Base-by-base conservation (phyloP, 2,888 invertebrate genomes). In the Entomobrya proxima region DNA sequence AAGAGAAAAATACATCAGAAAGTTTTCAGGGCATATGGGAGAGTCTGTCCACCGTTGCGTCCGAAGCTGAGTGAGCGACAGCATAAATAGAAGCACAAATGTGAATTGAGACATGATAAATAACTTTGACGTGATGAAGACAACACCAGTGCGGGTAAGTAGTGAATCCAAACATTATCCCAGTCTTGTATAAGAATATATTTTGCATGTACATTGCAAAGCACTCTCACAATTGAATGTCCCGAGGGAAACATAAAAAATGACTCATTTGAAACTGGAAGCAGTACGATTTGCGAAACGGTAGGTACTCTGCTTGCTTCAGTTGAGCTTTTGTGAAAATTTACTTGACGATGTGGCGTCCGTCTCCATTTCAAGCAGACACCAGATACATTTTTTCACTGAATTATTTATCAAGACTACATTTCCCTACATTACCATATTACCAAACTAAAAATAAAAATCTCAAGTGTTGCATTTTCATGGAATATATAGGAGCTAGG, bases 361-460 rank as follows among this genome's bases (percentile, higher is more conserved):
- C 37, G 32, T 55, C 55, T 72, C 47, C n/a, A 32, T n/a, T 74
- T 44, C 61, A 72, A 50, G 32, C 21, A 55, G 27, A 30, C 50
- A 72, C 6, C 13, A 72, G 69, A 50, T 79, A n/a, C n/a, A 7
- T n/a, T 35, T 18, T 81, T 81, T 27, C 79, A 24, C 47, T 74
- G 81, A 81, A 81, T 79, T 81, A 74, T 81, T 74, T 81, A 74
- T 74, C 58, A 74, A 18, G 58, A 47, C 40, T 80, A 47, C 27
- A 81, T 74, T 81, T 81, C 72, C 81, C 32, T 81, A 58, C 61
- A 81, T 81, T 72, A 81, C 44, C 81, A 80, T 69, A 72, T 72
- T 37, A 55, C 30, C 6, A 50, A 24, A 40, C 44, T 24, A 72
- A 50, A 24, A 40, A 72, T 24, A 72, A 24, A 74, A 47, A 30